Evolutionary conservation across 2,888 invertebrate genomes (phyloP).

Genomic region (Amblyteles armatorius): DNA sequence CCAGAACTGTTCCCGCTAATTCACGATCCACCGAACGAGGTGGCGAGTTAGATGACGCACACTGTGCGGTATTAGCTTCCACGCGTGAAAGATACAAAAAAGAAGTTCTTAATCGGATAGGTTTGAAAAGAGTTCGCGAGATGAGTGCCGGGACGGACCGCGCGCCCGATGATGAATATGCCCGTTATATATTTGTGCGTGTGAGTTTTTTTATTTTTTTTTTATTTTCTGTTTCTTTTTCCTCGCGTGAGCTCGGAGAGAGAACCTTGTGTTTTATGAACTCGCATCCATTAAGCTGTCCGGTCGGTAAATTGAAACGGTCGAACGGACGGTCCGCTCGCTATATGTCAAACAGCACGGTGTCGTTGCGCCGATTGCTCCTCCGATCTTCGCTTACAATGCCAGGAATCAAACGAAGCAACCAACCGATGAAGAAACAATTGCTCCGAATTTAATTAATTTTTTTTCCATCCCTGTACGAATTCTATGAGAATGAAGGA

Average conservation of each 20-base stretch:
- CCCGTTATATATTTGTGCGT: conserved; percentile 52
- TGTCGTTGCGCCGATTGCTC: conserved; percentile 72
- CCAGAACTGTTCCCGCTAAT: neutral
- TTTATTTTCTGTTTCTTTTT: conserved; percentile 59
- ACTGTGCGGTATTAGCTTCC: conserved; percentile 38
- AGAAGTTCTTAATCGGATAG: conserved; percentile 64
- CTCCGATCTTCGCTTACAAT: conserved; percentile 62
- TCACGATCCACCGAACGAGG: conserved; percentile 44
- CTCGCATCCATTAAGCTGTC: conserved; percentile 73
- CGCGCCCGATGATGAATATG: conserved; percentile 68
- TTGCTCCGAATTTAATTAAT: conserved; percentile 3
- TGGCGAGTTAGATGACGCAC: conserved; percentile 44
- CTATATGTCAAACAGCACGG: conserved; percentile 72
- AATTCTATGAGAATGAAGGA: conserved; percentile 52
- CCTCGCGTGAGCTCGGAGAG: conserved; percentile 47
- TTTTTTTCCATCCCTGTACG: conserved; percentile 21
- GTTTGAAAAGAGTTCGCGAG: conserved; percentile 63
- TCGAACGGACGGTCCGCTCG: conserved; percentile 69
- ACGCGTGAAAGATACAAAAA: conserved; percentile 51
- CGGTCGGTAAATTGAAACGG: conserved; percentile 73
- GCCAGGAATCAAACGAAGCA: conserved; percentile 38
- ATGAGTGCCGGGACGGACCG: conserved; percentile 49
- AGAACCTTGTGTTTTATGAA: conserved; percentile 74
- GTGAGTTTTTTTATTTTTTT: conserved; percentile 42
- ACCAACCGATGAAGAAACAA: neutral